phyloP scores from a whole-genome alignment of 2,888 invertebrate genomes.

The Cataglyphis altisquamis region DNA sequence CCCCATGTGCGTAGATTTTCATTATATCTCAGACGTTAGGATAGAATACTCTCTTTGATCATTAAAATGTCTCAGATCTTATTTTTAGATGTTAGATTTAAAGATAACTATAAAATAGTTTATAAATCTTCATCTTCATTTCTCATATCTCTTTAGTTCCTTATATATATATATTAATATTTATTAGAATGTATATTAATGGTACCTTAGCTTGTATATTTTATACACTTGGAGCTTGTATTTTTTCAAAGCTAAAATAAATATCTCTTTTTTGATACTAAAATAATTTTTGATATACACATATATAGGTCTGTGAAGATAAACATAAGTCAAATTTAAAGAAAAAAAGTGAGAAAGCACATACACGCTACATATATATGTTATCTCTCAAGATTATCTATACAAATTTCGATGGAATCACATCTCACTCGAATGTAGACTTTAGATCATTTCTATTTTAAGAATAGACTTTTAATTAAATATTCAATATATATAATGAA shows the following conservation, averaged over 20 bases:
- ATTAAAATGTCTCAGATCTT: not conserved
- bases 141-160: not conserved
- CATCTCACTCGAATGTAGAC: too few relatives aligned
- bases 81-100: not conserved
- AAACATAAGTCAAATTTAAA: constrained; percentile 21
- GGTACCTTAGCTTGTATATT: not conserved
- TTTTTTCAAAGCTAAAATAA: not conserved
- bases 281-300: not conserved
- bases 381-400: too few relatives aligned
- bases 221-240: not conserved
- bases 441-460: not conserved
- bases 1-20: constrained; percentile 23
- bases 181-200: not conserved
- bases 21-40: not conserved
- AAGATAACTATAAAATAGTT: not conserved
- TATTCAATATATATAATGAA: not conserved
- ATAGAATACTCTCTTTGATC: not conserved
- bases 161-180: not conserved
- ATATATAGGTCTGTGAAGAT: not conserved
- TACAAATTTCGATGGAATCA: too few relatives aligned
- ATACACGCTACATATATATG: too few relatives aligned
- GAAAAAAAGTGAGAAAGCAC: not conserved
- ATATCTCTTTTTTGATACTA: not conserved
- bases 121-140: not conserved
- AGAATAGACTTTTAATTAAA: not conserved